Conservation (phyloP, 2,797 vertebrate genomes). For the Enteromius afrohamiltoni region DNA sequence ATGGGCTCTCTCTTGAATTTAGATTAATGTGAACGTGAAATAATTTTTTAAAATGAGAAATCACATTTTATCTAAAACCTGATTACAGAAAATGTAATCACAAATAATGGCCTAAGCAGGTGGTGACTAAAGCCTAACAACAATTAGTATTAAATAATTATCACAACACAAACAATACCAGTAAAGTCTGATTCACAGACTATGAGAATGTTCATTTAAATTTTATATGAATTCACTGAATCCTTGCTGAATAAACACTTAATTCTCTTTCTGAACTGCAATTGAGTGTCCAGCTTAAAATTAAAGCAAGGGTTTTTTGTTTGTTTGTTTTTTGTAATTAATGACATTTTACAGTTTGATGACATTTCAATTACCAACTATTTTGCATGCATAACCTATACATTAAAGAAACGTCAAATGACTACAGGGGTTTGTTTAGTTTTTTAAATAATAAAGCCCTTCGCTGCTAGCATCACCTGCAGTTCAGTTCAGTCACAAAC, state of each 20-base stretch:
- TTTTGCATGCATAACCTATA: not conserved
- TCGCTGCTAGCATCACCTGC: not conserved
- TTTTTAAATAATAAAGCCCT: not conserved
- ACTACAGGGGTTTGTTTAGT: not conserved
- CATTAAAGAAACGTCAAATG: not conserved
- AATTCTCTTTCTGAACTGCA: not conserved
- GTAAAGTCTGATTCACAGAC: not conserved
- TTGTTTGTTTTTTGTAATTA: not conserved
- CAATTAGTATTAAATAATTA: not conserved
- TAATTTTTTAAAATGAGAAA: not conserved
- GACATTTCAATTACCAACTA: not conserved
- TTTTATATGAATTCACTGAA: not conserved
- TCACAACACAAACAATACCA: not conserved
- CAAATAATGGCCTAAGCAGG: not conserved
- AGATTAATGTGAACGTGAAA: not conserved
- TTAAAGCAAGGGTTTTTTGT: not conserved
- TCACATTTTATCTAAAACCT: not conserved
- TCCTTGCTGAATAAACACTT: not conserved
- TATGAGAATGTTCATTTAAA: not conserved
- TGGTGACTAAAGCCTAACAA: not conserved
- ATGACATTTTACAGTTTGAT: not conserved
- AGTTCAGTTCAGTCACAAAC: slow-evolving; percentile 13
- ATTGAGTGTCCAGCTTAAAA: not conserved
- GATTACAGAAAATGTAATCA: not conserved
- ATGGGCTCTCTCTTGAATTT: not conserved